Evolutionary conservation across 2,113 vertebrate genomes (phyloP).

Genomic region (Pachyramphus minor): DNA sequence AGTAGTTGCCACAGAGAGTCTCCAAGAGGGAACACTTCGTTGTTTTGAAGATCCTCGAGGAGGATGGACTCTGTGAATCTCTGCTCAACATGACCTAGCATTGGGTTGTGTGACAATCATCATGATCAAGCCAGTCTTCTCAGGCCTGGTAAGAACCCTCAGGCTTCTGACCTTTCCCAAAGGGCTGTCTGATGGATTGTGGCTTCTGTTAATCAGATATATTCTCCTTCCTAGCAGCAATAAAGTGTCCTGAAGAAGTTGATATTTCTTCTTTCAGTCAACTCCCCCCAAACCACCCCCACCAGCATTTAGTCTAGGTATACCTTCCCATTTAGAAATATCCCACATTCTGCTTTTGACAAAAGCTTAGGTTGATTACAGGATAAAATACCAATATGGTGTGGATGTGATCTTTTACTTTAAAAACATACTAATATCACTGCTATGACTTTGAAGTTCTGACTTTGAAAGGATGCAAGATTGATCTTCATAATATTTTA

Average conservation of each 20-base stretch:
- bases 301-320: background rate
- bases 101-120: background rate
- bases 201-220: background rate
- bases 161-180: background rate
- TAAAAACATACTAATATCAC: background rate
- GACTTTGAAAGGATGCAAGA: background rate
- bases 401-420: background rate
- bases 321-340: background rate
- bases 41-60: background rate
- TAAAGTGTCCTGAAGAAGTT: background rate
- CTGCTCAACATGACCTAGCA: background rate
- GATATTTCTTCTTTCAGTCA: background rate
- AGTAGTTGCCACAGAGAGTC: background rate
- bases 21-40: background rate
- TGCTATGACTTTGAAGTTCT: background rate
- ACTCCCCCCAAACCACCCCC: too few species aligned
- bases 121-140: background rate
- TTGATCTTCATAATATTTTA: background rate
- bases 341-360: background rate
- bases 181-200: background rate
- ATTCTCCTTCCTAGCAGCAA: background rate
- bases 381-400: background rate
- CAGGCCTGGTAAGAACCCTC: background rate
- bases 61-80: rapidly evolving
- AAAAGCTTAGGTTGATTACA: background rate